Evolutionary conservation across 2,113 vertebrate genomes (phyloP), one percentile per base, ranked within the genome.

Genomic region (Plecotus auritus): DNA sequence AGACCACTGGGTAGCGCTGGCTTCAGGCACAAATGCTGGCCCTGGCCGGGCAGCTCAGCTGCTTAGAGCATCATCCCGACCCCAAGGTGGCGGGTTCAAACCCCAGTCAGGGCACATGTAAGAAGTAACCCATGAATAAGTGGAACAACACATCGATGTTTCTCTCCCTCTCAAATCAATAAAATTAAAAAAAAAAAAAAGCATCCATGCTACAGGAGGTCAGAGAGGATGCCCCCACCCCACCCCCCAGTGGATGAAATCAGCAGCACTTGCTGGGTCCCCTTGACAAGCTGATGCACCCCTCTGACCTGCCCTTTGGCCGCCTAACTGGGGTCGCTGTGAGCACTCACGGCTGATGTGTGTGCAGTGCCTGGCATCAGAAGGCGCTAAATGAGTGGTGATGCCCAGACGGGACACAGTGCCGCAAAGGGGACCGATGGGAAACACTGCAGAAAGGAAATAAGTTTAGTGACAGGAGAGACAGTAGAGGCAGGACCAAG

Each of bases 261-360:
- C 37, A 20, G 13, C 42, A 40, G 59, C 82, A 4, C 35, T 45
- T 26, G 35, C 73, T 30, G 49, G 32, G 70, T 85, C 59, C 78
- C 30, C 74, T 22, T n/a, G 59, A 72, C 85, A 59, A 67, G 76
- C 0, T 16, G 51, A 26, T 8, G 7, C 26, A 32, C 80, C 88
- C 89, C 40, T 66, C 70, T 66, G 78, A 74, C 30, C 80, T 51
- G 56, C 77, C 73, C 80, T 69, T n/a, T 9, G 54, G 18, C 40
- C 49, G 87, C 42, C 61, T 47, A 2, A 26, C 13, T 2, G 61
- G 51, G 64, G 28, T 35, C 16, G 5, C 73, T n/a, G 40, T 47
- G 59, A 7, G 16, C 11, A 5, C 2, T 49, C 7, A 30, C 5
- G 37, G 37, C 32, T 4, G 6, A 26, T 17, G 13, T 12, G 0